Evolutionary conservation across 1,140 invertebrate genomes (phyloP).

Genomic region (Drosophila truncata): DNA sequence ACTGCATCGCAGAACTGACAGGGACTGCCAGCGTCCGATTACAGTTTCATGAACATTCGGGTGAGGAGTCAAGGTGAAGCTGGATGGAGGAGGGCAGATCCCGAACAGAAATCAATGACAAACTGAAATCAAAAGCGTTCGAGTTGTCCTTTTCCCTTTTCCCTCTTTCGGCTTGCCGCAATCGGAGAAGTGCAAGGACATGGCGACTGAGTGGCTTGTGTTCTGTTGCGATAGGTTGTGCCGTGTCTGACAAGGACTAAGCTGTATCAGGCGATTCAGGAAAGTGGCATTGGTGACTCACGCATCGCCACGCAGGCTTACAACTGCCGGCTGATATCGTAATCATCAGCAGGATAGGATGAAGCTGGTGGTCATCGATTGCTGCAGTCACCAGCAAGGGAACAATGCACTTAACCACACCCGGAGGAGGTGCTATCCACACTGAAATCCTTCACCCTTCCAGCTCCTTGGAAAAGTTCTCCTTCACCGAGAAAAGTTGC

Average conservation of each 20-base stretch:
- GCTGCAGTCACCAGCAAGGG: conserved; percentile 35
- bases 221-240: conserved; percentile 13
- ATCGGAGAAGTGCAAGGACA: conserved; percentile 11
- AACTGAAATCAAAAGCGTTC: conserved; percentile 46
- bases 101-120: conserved; percentile 26
- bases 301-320: conserved; percentile 33
- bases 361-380: conserved; percentile 46
- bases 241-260: conserved; percentile 35
- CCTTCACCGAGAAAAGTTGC: conserved; percentile 54
- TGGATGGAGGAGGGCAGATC: not conserved
- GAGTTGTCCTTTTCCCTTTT: not conserved
- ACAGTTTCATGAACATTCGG: conserved; percentile 32
- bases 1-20: conserved; percentile 8
- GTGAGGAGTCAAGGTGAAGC: not conserved
- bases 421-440: not conserved
- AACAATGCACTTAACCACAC: conserved; percentile 52
- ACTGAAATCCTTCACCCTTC: not conserved
- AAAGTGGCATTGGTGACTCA: conserved; percentile 14
- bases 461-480: not conserved
- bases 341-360: conserved; percentile 6
- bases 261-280: conserved; percentile 13
- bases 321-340: conserved; percentile 23
- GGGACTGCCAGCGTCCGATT: conserved; percentile 27
- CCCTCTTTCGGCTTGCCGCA: not conserved
- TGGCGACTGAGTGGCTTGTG: conserved; percentile 1